A percentile compares a stretch with the other conserved stretches of the same genome.
Evolutionary conservation across 2,797 vertebrate genomes (phyloP).

Genomic region (Anabacerthia variegaticeps): DNA sequence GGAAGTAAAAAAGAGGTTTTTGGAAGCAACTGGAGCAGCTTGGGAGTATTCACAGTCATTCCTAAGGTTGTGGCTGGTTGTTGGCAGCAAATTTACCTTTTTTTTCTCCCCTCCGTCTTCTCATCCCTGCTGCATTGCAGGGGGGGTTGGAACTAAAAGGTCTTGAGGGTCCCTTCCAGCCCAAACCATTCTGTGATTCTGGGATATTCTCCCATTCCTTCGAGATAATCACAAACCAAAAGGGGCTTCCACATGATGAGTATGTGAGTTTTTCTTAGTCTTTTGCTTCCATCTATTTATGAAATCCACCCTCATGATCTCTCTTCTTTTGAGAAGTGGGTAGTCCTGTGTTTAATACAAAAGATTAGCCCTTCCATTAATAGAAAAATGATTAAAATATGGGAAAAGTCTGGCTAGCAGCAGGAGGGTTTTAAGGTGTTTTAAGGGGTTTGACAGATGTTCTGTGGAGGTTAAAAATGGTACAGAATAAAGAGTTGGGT

Average conservation of each 20-base stretch:
- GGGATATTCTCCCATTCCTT: not conserved
- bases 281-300: not conserved
- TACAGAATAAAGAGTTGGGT: not conserved
- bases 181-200: not conserved
- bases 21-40: not conserved
- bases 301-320: not conserved
- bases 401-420: not conserved
- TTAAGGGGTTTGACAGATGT: not conserved
- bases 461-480: not conserved
- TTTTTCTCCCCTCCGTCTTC: accelerated
- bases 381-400: accelerated
- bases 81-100: not conserved
- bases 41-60: not conserved
- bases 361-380: not conserved
- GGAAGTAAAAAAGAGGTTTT: not conserved
- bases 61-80: not conserved
- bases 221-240: not conserved
- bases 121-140: not conserved
- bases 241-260: not conserved
- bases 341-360: not conserved
- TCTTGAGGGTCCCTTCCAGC: not conserved
- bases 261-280: not conserved
- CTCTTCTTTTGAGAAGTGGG: not conserved
- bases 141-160: not conserved
- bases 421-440: accelerated